Base-by-base conservation (phyloP, 2,797 vertebrate species). In the Pangasius macronema region DNA sequence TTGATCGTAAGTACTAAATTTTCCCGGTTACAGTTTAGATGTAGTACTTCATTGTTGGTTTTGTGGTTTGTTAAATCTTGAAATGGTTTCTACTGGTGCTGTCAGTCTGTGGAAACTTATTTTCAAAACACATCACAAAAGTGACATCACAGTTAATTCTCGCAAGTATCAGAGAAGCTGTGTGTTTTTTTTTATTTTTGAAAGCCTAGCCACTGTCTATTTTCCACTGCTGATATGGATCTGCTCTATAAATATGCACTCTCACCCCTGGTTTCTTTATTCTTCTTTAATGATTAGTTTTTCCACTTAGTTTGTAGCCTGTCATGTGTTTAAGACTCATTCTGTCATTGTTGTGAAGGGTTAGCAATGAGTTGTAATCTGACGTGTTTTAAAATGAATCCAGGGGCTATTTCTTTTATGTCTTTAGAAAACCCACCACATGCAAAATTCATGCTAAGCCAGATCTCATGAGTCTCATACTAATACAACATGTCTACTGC, bases 1-100 rank as follows among this genome's bases (percentile, higher is more conserved):
- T 99, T 0, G 99, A 99, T 95, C 99, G 99, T 99, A 97, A 99
- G 98, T 99, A 96, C 91, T 61, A 77, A 27, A 76, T 30, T 42
- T 53, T 22, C 27, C 18, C 57, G 9, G 1, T 13, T 57, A 14
- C 22, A 14, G 13, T n/a, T 67, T 30, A 18, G 16, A 18, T 46
- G 27, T 18, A 3, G 10, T 22, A 16, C 16, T 68, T 0, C 46
- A 9, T 8, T 51, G 46, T 30, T 16, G 22, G 24, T 73, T 73
- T 49, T 46, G 22, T n/a, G 49, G 36, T 61, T 87, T 83, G 72
- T 75, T 82, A 61, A 86, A 89, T 49, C 59, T 82, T 77, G 16
- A 86, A 46, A 72, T 57, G 10, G 59, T 42, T 61, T 67, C 24
- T 57, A 24, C 22, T 5, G 51, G 51, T 85, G 33, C 18, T 57